These are phyloP conservation scores for Chroicocephalus ridibundus DNA, from an alignment of 2,113 vertebrate genomes.

Conservation along the genomic window DNA sequence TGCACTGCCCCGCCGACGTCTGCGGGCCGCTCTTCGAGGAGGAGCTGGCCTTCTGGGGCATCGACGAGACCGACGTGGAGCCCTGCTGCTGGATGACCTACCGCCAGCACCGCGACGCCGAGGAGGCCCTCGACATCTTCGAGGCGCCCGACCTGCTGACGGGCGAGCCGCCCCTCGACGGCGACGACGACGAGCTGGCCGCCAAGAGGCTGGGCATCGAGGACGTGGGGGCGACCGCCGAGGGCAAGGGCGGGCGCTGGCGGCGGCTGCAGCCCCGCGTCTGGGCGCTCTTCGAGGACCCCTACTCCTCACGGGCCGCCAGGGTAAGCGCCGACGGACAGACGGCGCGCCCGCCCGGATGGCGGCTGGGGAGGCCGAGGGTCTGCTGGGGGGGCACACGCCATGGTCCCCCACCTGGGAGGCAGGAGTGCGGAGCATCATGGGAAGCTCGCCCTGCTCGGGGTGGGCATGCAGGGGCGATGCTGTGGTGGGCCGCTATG, in stretches of 20 bases:
- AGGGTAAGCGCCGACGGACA: conserved; percentile 80
- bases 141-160: conserved; percentile 85
- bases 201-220: conserved; percentile 83
- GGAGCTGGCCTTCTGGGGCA: conserved; percentile 95
- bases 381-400: background rate
- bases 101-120: conserved; percentile 93
- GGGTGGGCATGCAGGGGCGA: accelerated
- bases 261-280: conserved; percentile 88
- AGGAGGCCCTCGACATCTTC: conserved; percentile 95
- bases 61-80: conserved; percentile 97
- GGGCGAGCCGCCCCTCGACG: conserved; percentile 73
- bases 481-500: accelerated
- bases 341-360: background rate
- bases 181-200: conserved; percentile 77
- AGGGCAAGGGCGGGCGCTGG: conserved; percentile 83
- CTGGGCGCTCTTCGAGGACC: conserved; percentile 96
- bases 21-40: conserved; percentile 95
- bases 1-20: conserved; percentile 95
- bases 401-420: accelerated
- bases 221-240: conserved; percentile 59
- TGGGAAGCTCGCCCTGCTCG: accelerated
- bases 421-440: accelerated
- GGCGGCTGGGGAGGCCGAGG: background rate
- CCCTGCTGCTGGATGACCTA: conserved; percentile 98
- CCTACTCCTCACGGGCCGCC: conserved; percentile 94